Evolutionary conservation across 2,797 vertebrate genomes (phyloP), one percentile per base, ranked within the genome.

Genomic region (Danio jaintianensis): DNA sequence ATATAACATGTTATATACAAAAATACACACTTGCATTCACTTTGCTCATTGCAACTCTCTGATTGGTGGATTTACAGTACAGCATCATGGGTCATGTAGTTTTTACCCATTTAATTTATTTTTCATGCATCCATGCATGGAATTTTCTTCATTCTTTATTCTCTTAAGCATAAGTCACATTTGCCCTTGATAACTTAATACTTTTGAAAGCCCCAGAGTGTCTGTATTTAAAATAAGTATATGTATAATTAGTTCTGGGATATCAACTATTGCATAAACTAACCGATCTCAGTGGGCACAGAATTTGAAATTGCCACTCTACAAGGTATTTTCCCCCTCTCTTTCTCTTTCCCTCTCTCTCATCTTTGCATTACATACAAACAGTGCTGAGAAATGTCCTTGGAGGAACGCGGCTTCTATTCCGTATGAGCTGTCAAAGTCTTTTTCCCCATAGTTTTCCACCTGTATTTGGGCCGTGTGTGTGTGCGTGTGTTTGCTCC

Each of bases 401-500:
- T 59, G 53, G 64, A 78, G 75, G 53, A 68, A 47, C 5, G 4
- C 16, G 59, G 64, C 53, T 59, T 22, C 53, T 59, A 50, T 59
- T 78, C 29, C 5, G 16, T 59, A 58, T 20, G 43, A 68, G 64
- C 52, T 58, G 63, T 78, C 64, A 68, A 58, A 68, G 63, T 77
- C 42, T 77, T 45, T 56, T 67, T 52, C 18, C 47, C 75, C 45
- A 47, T 67, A 48, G 22, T 42, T 78, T 78, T 68, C 47, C 72
- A 83, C 71, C 71, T 89, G 90, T 93, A 92, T 94, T 93, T 93
- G 89, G 62, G 56, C 48, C 63, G 69, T 56, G 79, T 87, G 89
- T 73, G 87, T 73, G 87, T 78, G 87, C 43, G 78, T 78, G 82
- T 76, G 83, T 72, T 62, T 80, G 43, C 68, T 90, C 88, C 87